These are phyloP conservation scores for Ferrisia virgata DNA, from an alignment of 2,888 invertebrate genomes.

Conservation along the genomic window DNA sequence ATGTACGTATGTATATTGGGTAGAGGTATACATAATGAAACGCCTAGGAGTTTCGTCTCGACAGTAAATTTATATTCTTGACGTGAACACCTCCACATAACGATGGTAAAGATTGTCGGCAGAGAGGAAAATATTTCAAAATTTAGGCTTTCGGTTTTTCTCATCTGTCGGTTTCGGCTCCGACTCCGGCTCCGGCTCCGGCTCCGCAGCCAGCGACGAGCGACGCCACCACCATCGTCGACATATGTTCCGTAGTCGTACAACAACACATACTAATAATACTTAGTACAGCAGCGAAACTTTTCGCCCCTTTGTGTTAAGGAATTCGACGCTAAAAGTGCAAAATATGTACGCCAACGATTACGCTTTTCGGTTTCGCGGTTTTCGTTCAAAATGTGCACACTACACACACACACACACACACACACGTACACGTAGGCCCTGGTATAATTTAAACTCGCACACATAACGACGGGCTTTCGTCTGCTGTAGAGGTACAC, in stretches of 20 bases:
- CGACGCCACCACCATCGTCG: not conserved
- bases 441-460: not conserved
- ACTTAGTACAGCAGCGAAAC: too few relatives aligned
- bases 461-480: not conserved
- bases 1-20: too few relatives aligned
- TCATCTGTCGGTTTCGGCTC: not conserved
- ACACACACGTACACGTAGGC: too few relatives aligned
- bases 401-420: not conserved
- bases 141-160: not conserved
- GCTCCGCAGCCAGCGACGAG: too few relatives aligned
- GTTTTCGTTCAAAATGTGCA: not conserved
- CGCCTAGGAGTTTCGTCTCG: not conserved
- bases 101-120: not conserved
- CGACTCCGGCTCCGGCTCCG: too few relatives aligned
- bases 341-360: not conserved
- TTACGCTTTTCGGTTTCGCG: not conserved
- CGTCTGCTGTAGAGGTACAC: not conserved
- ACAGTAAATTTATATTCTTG: not conserved
- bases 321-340: not conserved
- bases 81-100: not conserved
- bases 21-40: too few relatives aligned
- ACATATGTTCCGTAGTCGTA: not conserved
- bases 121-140: not conserved
- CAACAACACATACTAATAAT: too few relatives aligned
- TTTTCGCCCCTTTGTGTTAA: not conserved